phyloP scores from a whole-genome alignment of 2,113 vertebrate genomes.

The Spermophilus dauricus region DNA sequence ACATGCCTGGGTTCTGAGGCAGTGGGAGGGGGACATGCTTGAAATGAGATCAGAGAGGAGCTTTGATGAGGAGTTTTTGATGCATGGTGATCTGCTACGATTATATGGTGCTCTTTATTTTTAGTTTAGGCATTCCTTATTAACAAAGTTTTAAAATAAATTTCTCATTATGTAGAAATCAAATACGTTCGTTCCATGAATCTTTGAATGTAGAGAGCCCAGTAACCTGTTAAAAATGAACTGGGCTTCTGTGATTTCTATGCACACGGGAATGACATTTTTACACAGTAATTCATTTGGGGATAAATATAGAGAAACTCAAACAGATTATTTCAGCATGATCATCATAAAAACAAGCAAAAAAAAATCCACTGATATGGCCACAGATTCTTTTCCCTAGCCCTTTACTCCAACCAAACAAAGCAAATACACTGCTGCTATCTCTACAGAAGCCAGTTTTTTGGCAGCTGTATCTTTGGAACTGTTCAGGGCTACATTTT shows the following conservation, averaged over 20 bases:
- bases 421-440: background rate
- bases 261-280: background rate
- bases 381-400: background rate
- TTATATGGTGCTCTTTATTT: background rate
- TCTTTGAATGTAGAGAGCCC: background rate
- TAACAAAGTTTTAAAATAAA: background rate
- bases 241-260: background rate
- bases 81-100: background rate
- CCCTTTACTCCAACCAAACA: background rate
- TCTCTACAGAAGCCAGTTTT: background rate
- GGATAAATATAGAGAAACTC: background rate
- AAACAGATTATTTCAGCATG: background rate
- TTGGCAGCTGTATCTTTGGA: background rate
- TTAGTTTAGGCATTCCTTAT: background rate
- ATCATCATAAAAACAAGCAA: background rate
- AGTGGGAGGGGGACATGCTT: rapidly evolving
- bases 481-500: background rate
- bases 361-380: background rate
- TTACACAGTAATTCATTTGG: too few relatives aligned
- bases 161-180: background rate
- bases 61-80: background rate
- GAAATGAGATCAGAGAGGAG: background rate
- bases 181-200: background rate
- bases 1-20: rapidly evolving
- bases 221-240: background rate